phyloP scores from a whole-genome alignment of 2,888 invertebrate species.

The Norana najaformis region DNA sequence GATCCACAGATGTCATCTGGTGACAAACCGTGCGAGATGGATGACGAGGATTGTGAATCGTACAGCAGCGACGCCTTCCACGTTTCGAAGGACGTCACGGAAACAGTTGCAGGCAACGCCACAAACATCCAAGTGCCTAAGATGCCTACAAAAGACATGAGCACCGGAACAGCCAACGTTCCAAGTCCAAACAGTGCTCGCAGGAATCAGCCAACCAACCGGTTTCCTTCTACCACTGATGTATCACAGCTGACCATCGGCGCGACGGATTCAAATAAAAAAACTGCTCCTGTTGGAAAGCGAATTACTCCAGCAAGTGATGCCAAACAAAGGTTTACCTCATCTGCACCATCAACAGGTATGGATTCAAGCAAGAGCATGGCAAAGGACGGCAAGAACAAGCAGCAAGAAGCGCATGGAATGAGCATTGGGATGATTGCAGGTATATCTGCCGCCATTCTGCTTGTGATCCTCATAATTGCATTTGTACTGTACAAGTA shows the following conservation, averaged over 20 bases:
- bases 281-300: background rate
- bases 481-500: slow-evolving; percentile 69
- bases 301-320: background rate
- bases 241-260: background rate
- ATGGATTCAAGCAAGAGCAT: background rate
- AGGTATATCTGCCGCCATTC: slow-evolving; percentile 85
- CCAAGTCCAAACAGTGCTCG: background rate
- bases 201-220: background rate
- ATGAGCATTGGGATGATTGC: slow-evolving; percentile 69
- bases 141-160: background rate
- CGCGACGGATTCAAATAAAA: background rate
- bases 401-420: background rate
- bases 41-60: slow-evolving; percentile 1
- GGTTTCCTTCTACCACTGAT: background rate
- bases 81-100: background rate
- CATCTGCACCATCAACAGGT: background rate
- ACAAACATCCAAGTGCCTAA: slow-evolving; percentile 20
- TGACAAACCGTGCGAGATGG: background rate
- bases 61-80: slow-evolving; percentile 16
- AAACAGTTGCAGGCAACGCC: background rate
- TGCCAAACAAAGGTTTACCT: background rate
- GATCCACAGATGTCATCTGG: background rate
- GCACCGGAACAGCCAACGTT: background rate
- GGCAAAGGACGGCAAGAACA: background rate
- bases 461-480: slow-evolving; percentile 81